Conservation (phyloP, 1,140 invertebrate species). For the Drosophila biarmipes region DNA sequence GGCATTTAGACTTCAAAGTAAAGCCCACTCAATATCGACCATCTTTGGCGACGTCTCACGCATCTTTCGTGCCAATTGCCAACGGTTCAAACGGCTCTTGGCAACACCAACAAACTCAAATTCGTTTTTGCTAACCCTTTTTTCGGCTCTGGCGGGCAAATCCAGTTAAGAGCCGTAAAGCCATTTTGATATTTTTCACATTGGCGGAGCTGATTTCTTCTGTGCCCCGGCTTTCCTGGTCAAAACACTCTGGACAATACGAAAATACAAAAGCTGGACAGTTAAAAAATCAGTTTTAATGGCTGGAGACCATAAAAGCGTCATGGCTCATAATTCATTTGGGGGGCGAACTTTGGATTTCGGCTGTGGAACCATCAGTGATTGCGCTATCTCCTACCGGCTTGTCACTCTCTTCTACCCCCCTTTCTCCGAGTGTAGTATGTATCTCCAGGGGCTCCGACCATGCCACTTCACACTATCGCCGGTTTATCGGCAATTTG, state of each 20-base stretch:
- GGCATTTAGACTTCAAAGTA: slow-evolving; percentile 32
- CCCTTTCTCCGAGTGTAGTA: neutral
- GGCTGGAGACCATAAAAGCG: slow-evolving; percentile 68
- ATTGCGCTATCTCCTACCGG: slow-evolving; percentile 57
- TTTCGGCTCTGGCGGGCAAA: slow-evolving; percentile 43
- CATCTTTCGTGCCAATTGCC: slow-evolving; percentile 72
- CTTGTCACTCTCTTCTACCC: slow-evolving; percentile 40
- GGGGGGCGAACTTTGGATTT: slow-evolving; percentile 42
- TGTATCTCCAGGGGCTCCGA: slow-evolving; percentile 30
- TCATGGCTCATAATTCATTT: slow-evolving; percentile 78
- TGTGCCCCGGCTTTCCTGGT: slow-evolving; percentile 20
- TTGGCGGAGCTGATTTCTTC: slow-evolving; percentile 35
- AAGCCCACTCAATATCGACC: slow-evolving; percentile 60
- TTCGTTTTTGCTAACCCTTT: slow-evolving; percentile 1
- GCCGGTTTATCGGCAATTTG: slow-evolving; percentile 66
- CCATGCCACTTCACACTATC: slow-evolving; percentile 73
- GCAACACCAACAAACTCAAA: slow-evolving; percentile 14
- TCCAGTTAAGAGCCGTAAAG: slow-evolving; percentile 47
- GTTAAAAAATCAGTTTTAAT: slow-evolving; percentile 78
- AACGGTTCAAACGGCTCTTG: slow-evolving; percentile 44
- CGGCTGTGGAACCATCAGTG: slow-evolving; percentile 30
- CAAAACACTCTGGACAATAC: slow-evolving; percentile 32
- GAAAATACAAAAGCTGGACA: slow-evolving; percentile 49
- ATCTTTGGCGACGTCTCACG: slow-evolving; percentile 66
- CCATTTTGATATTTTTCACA: slow-evolving; percentile 68